Evolutionary conservation across 2,797 vertebrate genomes (phyloP).

Genomic region (Brachyrhaphis roseni): DNA sequence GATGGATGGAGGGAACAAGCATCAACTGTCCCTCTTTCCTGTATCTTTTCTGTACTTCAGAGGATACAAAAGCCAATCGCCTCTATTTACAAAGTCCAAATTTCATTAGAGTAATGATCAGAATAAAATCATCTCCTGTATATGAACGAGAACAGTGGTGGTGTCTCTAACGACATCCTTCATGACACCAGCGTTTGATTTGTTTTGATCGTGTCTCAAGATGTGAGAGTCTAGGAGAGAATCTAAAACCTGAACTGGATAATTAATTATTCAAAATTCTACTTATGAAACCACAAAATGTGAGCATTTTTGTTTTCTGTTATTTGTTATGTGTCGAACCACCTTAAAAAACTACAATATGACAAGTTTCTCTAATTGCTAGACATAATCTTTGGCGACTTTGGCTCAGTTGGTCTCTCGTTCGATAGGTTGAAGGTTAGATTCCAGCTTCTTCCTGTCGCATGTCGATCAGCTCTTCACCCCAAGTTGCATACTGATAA

Average conservation of each 20-base stretch:
- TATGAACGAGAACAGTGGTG: neutral
- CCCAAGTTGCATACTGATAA: neutral
- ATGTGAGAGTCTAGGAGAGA: neutral
- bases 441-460: neutral
- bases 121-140: neutral
- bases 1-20: conserved; percentile 43
- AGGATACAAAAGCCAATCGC: neutral
- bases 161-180: neutral
- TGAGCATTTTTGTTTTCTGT: neutral
- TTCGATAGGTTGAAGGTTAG: no score
- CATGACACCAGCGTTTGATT: neutral
- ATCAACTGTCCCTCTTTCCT: conserved; percentile 31
- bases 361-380: no score
- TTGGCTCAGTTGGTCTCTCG: no score
- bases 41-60: conserved; percentile 29
- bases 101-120: neutral
- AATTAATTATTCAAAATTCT: neutral
- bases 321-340: neutral
- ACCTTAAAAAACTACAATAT: neutral
- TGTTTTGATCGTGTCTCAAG: neutral
- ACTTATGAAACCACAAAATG: neutral
- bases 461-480: neutral
- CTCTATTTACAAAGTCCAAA: neutral
- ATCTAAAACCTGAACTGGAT: neutral
- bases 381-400: no score